Evolutionary conservation across 2,888 invertebrate species (phyloP).

Genomic region (Chrysotoxum bicinctum): DNA sequence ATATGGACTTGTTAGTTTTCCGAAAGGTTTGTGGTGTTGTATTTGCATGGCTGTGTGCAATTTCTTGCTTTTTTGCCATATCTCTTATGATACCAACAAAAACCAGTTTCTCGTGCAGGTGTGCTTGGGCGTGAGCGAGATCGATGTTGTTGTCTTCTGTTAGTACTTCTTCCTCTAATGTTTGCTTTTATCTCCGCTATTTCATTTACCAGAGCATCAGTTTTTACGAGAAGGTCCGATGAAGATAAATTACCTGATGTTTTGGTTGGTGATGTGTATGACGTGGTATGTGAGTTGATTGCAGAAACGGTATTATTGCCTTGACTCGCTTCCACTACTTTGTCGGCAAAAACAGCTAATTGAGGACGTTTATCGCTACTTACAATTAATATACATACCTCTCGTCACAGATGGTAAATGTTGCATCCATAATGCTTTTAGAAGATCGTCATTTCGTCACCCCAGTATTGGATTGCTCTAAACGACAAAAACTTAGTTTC

Average conservation of each 20-base stretch:
- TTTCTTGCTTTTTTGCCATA: background rate
- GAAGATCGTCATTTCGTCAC: no score
- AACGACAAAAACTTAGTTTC: no score
- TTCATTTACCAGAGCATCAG: background rate
- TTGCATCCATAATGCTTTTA: no score
- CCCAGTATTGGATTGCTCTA: no score
- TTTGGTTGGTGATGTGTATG: background rate
- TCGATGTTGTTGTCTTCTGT: slow-evolving; percentile 7
- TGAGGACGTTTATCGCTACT: no score
- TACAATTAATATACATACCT: no score
- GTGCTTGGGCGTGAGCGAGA: background rate
- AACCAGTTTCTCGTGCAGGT: background rate
- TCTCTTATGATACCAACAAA: background rate
- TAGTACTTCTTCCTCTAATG: background rate
- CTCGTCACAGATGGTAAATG: no score
- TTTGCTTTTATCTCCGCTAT: no score
- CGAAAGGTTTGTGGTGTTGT: background rate
- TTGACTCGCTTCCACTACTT: no score
- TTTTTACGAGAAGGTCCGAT: background rate
- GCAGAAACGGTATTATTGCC: no score
- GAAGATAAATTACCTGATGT: background rate
- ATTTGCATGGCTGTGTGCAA: background rate
- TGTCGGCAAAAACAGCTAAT: no score
- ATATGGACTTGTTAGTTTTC: background rate
- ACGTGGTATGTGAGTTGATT: no score